phyloP scores from a whole-genome alignment of 2,888 invertebrate genomes.

The Gibbula magus region DNA sequence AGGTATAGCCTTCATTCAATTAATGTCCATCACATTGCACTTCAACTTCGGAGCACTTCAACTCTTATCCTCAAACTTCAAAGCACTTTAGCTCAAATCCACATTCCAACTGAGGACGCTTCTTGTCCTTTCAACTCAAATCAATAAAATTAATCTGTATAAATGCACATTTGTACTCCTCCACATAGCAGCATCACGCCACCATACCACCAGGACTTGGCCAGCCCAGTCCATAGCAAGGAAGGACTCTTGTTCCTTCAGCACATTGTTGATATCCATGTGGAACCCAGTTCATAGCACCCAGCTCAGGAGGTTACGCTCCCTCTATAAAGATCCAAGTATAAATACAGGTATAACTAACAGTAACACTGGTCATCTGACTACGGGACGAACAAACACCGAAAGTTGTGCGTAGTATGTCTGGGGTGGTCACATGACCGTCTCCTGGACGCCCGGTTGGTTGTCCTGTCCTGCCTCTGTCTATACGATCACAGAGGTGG shows the following conservation, averaged over 20 bases:
- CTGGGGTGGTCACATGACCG: neutral
- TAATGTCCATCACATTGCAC: neutral
- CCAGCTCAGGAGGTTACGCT: neutral
- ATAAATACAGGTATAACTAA: conserved; percentile 1
- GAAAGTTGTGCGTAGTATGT: conserved; percentile 1
- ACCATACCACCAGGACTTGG: no score
- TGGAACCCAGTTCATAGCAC: neutral
- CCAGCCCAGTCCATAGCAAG: no score
- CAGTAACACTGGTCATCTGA: neutral
- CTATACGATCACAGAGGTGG: conserved; percentile 17
- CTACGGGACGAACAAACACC: conserved; percentile 3
- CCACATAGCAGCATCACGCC: no score
- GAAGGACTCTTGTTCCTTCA: no score
- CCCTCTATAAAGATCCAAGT: conserved; percentile 7
- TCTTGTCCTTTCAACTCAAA: no score
- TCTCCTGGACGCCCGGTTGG: neutral
- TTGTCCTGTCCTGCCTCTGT: conserved; percentile 10
- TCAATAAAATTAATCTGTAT: no score
- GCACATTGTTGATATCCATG: no score
- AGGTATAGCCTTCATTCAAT: neutral
- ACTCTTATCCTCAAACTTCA: no score
- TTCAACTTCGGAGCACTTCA: no score
- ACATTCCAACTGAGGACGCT: no score
- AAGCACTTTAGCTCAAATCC: no score
- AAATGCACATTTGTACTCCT: no score